Base-by-base conservation (phyloP, 2,888 invertebrate genomes). In the Xylota segnis region DNA sequence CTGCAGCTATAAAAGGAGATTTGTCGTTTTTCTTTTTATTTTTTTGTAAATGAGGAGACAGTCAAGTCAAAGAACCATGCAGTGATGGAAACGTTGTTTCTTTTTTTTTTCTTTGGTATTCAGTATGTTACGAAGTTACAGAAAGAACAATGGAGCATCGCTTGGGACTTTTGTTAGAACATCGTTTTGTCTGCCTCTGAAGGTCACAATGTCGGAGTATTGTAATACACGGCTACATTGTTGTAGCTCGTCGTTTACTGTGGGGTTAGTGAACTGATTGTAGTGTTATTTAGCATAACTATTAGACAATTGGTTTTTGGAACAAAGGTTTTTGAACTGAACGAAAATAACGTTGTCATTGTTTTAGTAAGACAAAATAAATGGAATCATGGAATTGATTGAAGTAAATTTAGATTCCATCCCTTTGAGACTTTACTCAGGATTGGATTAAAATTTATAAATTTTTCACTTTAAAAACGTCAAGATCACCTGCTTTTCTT, bases 1-100 rank as follows among this genome's bases (percentile, higher is more conserved):
- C 50, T 50, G 50, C 23, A 50, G 23, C 50, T 23, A 23, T 50
- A 50, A 50, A 50, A 50, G 23, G 16, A 50, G 50, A 9, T 14
- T 43, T 40, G 23, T 23, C 23, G 23, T 37, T 37, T 9, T 37
- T 14, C 16, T 16, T 5, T 47, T 37, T 37, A 9, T 37, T 14
- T 45, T 16, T 5, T 47, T 5, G 2, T 18, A 18, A 9, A 47
- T 5, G 4, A 18, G n/a, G 18, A 14, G 50, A 50, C 23, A 50
- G 12, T 50, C 4, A 9, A 23, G 50, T 50, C 18, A 18, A 9
- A 23, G 50, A 10, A 50, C 50, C 23, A 0, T 50, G 2, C 9
- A 23, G 50, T 50, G 50, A 23, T 12, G 23, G 10, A 18, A 2
- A 1, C 10, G 10, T 50, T 47, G 2, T 47, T 10, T 47, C 4